Evolutionary conservation across 2,113 vertebrate genomes (phyloP).

Genomic region (Entomyzon cyanotis): DNA sequence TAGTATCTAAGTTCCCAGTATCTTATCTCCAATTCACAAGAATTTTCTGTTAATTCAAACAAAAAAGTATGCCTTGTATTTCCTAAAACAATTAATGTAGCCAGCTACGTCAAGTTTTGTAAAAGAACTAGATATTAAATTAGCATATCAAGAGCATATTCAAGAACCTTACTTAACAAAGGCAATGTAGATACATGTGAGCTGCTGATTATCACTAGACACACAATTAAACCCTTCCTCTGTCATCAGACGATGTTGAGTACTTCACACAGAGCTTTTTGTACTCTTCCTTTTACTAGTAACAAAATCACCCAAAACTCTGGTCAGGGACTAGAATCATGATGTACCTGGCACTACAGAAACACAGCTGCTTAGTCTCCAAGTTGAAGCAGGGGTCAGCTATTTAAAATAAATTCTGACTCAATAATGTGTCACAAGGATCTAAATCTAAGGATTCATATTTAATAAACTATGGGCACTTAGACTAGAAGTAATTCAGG

Average conservation of each 20-base stretch:
- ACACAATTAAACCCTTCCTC: not conserved
- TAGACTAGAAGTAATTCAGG: not conserved
- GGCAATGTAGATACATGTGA: not conserved
- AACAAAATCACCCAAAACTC: not conserved
- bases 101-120: not conserved
- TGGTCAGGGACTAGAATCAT: not conserved
- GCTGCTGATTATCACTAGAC: not conserved
- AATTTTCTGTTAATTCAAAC: not conserved
- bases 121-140: not conserved
- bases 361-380: not conserved
- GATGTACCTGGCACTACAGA: not conserved
- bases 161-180: not conserved
- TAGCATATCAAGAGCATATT: not conserved
- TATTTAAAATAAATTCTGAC: constrained; percentile 3
- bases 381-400: not conserved
- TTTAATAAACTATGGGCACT: not conserved
- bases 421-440: not conserved
- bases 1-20: not conserved
- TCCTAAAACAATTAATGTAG: not conserved
- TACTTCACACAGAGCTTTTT: not conserved
- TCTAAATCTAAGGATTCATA: not conserved
- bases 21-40: not conserved
- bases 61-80: not conserved
- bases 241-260: not conserved
- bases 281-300: not conserved